A percentile compares a stretch with the other conserved stretches of the same genome.
Evolutionary conservation across 2,888 invertebrate species (phyloP).

Genomic region (Orthosia gothica): DNA sequence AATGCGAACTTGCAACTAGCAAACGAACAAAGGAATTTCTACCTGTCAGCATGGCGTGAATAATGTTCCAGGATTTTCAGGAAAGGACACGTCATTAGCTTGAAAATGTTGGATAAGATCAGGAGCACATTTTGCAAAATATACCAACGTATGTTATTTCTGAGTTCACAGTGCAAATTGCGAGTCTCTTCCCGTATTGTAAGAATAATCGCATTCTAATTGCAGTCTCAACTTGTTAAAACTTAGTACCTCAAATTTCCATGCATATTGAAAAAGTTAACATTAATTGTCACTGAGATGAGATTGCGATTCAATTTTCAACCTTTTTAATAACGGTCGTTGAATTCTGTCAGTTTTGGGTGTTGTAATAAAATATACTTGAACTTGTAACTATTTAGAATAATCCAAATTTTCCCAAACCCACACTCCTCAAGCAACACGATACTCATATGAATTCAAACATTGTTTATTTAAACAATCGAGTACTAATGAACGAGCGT

Average conservation of each 20-base stretch:
- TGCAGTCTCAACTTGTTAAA: too few species aligned
- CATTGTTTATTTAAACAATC: conserved; percentile 61
- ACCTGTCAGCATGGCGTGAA: background rate
- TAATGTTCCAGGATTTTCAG: background rate
- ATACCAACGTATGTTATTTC: background rate
- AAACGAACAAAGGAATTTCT: background rate
- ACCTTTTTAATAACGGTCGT: too few species aligned
- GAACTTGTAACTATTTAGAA: background rate
- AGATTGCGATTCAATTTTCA: too few species aligned
- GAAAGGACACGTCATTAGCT: background rate
- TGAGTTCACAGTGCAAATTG: background rate
- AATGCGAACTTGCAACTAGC: background rate
- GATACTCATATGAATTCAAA: conserved; percentile 45
- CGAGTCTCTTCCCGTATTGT: too few species aligned
- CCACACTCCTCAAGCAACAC: conserved; percentile 27
- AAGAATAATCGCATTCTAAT: too few species aligned
- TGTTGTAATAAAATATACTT: too few species aligned
- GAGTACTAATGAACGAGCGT: conserved; percentile 57
- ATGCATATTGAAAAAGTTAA: too few species aligned
- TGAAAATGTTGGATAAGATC: background rate
- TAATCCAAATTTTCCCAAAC: background rate
- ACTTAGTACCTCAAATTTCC: too few species aligned
- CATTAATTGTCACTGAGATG: too few species aligned
- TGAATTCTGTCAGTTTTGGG: too few species aligned
- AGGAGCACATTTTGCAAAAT: background rate